Percentiles rank a stretch among this genome's conserved stretches.
These are phyloP conservation scores for Megalops cyprinoides DNA, from an alignment of 2,797 vertebrate species.

Conservation along the genomic window DNA sequence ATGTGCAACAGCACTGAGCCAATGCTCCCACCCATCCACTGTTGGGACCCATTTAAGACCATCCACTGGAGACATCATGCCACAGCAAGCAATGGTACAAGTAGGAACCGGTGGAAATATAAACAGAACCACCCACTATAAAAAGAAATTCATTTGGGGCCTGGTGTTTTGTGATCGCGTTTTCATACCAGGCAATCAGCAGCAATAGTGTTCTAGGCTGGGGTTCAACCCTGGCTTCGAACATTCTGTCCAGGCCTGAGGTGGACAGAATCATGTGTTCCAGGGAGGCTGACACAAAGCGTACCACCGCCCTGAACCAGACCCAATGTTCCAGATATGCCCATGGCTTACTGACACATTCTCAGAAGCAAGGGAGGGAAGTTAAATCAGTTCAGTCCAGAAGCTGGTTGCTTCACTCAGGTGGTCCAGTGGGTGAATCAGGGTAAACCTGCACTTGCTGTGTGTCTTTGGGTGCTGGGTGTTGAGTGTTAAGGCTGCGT, in stretches of 20 bases:
- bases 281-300: background rate
- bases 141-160: background rate
- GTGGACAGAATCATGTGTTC: background rate
- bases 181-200: background rate
- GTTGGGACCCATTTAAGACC: background rate
- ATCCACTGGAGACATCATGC: background rate
- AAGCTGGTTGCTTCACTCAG: background rate
- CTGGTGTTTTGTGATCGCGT: background rate
- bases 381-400: too few relatives aligned
- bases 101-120: background rate
- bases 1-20: background rate
- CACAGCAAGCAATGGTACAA: background rate
- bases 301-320: background rate
- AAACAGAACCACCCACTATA: background rate
- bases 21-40: conserved; percentile 1
- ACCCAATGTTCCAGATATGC: background rate
- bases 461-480: background rate
- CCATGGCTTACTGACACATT: background rate
- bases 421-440: background rate
- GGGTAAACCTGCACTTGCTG: background rate
- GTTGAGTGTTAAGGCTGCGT: background rate
- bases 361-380: background rate
- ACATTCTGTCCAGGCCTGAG: background rate
- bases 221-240: background rate
- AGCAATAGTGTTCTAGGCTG: background rate